Base-by-base conservation (phyloP, 2,113 vertebrate species). In the Atractosteus spatula region DNA sequence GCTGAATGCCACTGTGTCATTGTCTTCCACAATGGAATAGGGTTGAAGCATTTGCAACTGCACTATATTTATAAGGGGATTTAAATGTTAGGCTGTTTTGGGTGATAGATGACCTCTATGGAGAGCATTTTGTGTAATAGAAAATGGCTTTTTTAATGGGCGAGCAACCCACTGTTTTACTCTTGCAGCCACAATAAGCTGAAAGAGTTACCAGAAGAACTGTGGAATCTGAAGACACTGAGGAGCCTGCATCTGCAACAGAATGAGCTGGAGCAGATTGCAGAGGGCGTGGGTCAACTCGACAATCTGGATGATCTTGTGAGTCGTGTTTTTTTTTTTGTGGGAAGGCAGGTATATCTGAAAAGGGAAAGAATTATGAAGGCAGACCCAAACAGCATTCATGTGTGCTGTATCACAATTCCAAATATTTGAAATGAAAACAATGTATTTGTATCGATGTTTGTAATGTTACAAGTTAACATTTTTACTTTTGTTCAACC, bases 141-240 rank as follows among this genome's bases (percentile, higher is more conserved):
- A 51, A 51, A 51, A 5, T 10, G 5, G 1, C 47, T 51, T 51
- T 7, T 51, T 7, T 7, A 51, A 51, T 5, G 47, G 47, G 47
- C 10, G 47, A 29, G 29, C 5, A 51, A 51, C 47, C 2, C 47
- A 51, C 47, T 72, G 3, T 76, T 77, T 51, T 69, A 76, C 56
- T 78, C 29, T n/a, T 14, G 55, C 74, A 99, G 97, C 84, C 96
- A 96, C 81, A 99, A 99, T 87, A 91, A 95, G 70, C 82, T 99
- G 87, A 86, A 73, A 59, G 83, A 82, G 1, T 73, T 99, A 57
- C 96, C 96, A 0, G 80, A 86, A 69, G 94, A 96, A 78, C 54
- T 98, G 75, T 85, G 81, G 74, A 77, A 81, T 47, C 85, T 99
- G 75, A 87, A 82, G 14, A 92, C 77, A n/a, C 85, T 99, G 69